phyloP scores from a whole-genome alignment of 1,140 invertebrate species.

The Helicoverpa armigera region DNA sequence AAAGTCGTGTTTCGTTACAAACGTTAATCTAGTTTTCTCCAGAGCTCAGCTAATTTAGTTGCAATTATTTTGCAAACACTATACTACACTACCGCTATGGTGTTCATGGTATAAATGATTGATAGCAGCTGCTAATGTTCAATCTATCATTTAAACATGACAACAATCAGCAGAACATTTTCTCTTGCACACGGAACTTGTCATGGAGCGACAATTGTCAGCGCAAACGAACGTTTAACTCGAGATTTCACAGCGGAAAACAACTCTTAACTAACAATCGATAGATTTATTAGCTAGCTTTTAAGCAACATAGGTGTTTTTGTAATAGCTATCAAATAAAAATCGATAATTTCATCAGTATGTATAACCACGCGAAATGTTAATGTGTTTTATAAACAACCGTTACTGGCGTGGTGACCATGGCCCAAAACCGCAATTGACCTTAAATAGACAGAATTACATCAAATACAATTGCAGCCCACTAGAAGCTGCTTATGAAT shows the following conservation, averaged over 20 bases:
- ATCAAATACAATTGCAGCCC: constrained; percentile 34
- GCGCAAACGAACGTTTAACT: not conserved
- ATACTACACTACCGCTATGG: no score
- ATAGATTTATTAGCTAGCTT: not conserved
- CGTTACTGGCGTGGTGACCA: constrained; percentile 55
- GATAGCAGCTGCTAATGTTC: not conserved
- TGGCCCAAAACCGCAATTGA: constrained; percentile 61
- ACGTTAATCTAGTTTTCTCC: no score
- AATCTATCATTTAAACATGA: not conserved
- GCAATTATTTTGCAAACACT: no score
- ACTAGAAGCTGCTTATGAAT: constrained; percentile 46
- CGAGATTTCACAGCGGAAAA: not conserved
- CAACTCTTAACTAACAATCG: not conserved
- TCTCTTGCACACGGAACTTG: not conserved
- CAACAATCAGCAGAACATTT: not conserved
- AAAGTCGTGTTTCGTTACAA: no score
- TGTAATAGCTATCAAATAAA: constrained; percentile 8
- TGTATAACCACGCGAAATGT: constrained; percentile 51
- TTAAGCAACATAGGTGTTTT: not conserved
- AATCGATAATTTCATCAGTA: constrained; percentile 20
- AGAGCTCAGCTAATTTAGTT: no score
- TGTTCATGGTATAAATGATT: not conserved
- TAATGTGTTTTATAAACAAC: constrained; percentile 62
- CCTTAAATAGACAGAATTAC: constrained; percentile 49
- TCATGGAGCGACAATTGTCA: constrained; percentile 1